Conservation (phyloP, 2,888 invertebrate species). For the Prosopocoilus inquinatus region DNA sequence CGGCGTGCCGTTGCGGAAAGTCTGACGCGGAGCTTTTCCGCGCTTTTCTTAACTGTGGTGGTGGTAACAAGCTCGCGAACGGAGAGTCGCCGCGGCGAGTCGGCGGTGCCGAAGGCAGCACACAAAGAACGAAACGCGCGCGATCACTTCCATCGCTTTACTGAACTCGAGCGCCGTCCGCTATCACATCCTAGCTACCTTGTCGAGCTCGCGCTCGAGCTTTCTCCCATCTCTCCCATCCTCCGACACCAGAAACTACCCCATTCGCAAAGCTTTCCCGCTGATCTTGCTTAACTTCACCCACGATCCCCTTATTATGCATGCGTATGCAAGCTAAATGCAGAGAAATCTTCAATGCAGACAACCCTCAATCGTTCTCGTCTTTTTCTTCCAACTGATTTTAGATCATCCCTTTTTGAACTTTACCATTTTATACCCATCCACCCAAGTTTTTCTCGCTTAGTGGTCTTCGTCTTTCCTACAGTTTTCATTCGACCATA, state of each 20-base stretch:
- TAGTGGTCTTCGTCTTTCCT: no score
- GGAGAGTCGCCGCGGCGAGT: conserved; percentile 6
- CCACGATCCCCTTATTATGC: neutral
- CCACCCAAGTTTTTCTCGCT: no score
- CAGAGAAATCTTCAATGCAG: no score
- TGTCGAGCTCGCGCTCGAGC: conserved; percentile 17
- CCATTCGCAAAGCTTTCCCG: conserved; percentile 1
- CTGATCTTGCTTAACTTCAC: conserved; percentile 20
- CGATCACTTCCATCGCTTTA: conserved; percentile 30
- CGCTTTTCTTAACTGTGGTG: neutral
- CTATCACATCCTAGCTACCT: conserved; percentile 20
- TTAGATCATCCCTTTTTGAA: no score
- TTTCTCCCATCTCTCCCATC: conserved; percentile 6
- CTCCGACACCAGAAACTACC: conserved; percentile 6
- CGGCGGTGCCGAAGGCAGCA: conserved; percentile 1
- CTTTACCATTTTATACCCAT: no score
- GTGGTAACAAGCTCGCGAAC: conserved; percentile 19
- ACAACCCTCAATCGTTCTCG: no score
- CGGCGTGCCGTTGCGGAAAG: no score
- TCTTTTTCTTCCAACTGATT: no score
- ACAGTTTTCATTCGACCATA: no score
- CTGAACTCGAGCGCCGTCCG: conserved; percentile 25
- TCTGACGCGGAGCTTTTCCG: no score
- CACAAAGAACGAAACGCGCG: conserved; percentile 21
- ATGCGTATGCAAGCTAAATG: no score